A percentile compares a stretch with the other conserved stretches of the same genome.
phyloP scores from a whole-genome alignment of 2,888 invertebrate species.

The Folsomia manolachei region DNA sequence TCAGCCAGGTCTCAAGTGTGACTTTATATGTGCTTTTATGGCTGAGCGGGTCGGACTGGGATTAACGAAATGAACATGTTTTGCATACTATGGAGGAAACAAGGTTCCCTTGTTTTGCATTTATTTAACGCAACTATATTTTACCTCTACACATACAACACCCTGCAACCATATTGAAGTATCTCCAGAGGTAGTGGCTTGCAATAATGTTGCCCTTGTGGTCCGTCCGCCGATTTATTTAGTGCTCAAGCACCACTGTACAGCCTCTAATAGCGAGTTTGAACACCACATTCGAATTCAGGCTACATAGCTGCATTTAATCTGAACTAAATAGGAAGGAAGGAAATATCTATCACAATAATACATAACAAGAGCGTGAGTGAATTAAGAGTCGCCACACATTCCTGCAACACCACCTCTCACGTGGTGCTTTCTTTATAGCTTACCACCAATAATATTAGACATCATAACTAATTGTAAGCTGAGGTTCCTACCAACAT shows the following conservation, averaged over 20 bases:
- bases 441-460: no score
- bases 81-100: constrained; percentile 12
- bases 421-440: no score
- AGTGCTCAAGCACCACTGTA: no score
- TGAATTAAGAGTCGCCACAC: background rate
- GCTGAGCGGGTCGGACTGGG: background rate
- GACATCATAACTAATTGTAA: no score
- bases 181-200: background rate
- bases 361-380: no score
- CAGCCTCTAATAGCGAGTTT: no score
- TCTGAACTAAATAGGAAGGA: no score
- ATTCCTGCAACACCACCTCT: background rate
- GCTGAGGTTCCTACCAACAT: no score
- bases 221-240: background rate
- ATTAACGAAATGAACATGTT: constrained; percentile 8
- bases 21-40: constrained; percentile 18
- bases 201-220: background rate
- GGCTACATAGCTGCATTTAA: no score
- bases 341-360: no score
- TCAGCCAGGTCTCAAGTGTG: constrained; percentile 5
- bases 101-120: constrained; percentile 6
- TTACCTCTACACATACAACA: background rate
- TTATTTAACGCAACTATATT: constrained; percentile 3
- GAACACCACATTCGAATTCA: no score
- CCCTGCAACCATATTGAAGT: no score